Base-by-base conservation (phyloP, 2,888 invertebrate genomes). In the Pheosia gnoma region DNA sequence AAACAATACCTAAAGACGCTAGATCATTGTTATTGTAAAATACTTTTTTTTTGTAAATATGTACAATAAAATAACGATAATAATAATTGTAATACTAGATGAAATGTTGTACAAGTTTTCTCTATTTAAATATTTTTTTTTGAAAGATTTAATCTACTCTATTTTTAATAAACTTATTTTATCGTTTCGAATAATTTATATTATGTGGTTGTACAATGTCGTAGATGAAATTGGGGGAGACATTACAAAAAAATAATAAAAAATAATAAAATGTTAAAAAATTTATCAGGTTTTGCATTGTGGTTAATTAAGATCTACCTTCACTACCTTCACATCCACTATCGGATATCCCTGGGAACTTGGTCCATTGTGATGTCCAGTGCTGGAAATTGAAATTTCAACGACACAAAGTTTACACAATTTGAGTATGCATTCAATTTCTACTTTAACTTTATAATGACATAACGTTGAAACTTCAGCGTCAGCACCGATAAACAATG, bases 171-270 rank as follows among this genome's bases (percentile, higher is more conserved):
- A 90, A 90, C 90, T 85, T 93, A 92, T 92, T 92, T 89, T 91
- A 92, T 93, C 89, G 89, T 93, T 91, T 91, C 89, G 87, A 90
- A 88, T 93, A 92, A 93, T 93, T 93, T 93, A 93, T 93, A 91
- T 88, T 84, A 88, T 89, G 86, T 88, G 91, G 89, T 93, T 93
- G 90, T 92, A 91, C 88, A 89, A 91, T 92, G 90, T 91, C 91
- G 84, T 84, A 83, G 88, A 87, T 82, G 85, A 88, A 89, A 88
- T 85, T 82, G 83, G 86, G 84, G 82, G 86, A 87, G 91, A 91
- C 91, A 91, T 90, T 90, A 74, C 74, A 75, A 89, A 91, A 92
- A 88, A 91, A 91, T 37, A 89, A 86, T 89, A 89, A 88, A 90
- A 91, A 91, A 89, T 70, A 92, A 91, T 90, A 91, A 93, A 93